Conservation (phyloP, 2,888 invertebrate species). For the Caenorhabditis sp. region DNA sequence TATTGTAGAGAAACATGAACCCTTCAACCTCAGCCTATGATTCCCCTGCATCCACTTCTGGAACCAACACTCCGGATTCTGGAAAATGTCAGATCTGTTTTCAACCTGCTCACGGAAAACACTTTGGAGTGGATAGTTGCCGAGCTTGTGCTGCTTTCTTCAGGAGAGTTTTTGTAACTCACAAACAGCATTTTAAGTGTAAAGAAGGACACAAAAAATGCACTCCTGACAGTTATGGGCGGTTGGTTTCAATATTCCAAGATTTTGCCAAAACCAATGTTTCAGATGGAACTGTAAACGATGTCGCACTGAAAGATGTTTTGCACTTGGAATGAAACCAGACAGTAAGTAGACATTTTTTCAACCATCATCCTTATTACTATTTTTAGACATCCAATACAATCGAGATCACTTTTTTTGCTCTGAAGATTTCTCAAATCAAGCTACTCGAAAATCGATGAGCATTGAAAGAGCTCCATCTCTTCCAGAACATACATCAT, state of each 20-base stretch:
- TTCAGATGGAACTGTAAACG: constrained; percentile 42
- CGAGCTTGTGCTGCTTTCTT: constrained; percentile 48
- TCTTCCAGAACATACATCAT: background rate
- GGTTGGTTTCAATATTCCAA: background rate
- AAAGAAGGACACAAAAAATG: constrained; percentile 17
- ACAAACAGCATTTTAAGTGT: constrained; percentile 37
- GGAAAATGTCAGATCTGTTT: constrained; percentile 45
- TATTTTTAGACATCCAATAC: constrained; percentile 40
- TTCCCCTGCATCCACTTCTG: constrained; percentile 5
- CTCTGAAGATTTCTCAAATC: constrained; percentile 11
- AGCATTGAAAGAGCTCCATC: background rate
- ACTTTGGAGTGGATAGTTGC: constrained; percentile 48
- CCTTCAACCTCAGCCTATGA: background rate
- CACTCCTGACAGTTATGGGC: constrained; percentile 11
- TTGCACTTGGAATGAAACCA: constrained; percentile 35
- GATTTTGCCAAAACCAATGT: background rate
- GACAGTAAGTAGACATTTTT: constrained; percentile 32
- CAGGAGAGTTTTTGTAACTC: constrained; percentile 26
- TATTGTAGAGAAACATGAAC: background rate
- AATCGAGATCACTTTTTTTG: constrained; percentile 24
- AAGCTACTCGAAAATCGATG: background rate
- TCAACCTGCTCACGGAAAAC: constrained; percentile 42
- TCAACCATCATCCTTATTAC: too few species aligned
- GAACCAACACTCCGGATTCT: constrained; percentile 5
- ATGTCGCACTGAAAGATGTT: constrained; percentile 27